Percentiles rank a stretch among this genome's conserved stretches.
Conservation (phyloP, 1,140 invertebrate genomes). For the Planococcus citri region DNA sequence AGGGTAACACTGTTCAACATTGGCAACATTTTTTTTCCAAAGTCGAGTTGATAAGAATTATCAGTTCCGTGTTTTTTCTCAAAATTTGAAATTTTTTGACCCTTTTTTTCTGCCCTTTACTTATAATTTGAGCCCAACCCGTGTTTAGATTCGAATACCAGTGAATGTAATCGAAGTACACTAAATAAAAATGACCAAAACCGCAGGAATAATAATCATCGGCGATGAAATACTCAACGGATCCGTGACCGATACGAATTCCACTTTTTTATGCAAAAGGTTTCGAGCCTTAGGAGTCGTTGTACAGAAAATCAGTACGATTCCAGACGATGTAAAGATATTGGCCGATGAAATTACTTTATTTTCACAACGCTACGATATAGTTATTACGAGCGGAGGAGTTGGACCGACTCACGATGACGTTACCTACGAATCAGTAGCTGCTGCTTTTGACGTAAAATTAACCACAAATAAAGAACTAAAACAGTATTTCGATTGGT, state of each 20-base stretch:
- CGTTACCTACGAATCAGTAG: slow-evolving; percentile 64
- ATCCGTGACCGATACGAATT: slow-evolving; percentile 60
- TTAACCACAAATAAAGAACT: slow-evolving; percentile 46
- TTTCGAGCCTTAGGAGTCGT: slow-evolving; percentile 52
- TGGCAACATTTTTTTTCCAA: too few relatives aligned
- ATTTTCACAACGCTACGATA: slow-evolving; percentile 46
- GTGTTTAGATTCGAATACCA: too few relatives aligned
- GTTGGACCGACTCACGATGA: slow-evolving; percentile 80
- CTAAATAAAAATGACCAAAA: slow-evolving; percentile 22
- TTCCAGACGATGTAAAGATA: slow-evolving; percentile 54
- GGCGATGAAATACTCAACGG: slow-evolving; percentile 80
- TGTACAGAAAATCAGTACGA: slow-evolving; percentile 54
- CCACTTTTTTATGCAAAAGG: slow-evolving; percentile 49
- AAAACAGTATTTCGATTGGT: slow-evolving; percentile 42
- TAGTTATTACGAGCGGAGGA: slow-evolving; percentile 67
- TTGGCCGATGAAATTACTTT: slow-evolving; percentile 52
- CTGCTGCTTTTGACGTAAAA: slow-evolving; percentile 51
- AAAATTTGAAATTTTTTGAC: too few relatives aligned
- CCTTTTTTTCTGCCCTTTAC: too few relatives aligned
- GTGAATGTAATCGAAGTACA: too few relatives aligned
- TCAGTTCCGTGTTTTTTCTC: too few relatives aligned
- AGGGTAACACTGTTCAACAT: too few relatives aligned
- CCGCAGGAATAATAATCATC: slow-evolving; percentile 48
- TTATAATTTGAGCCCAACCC: too few relatives aligned
- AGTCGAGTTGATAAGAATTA: too few relatives aligned